These are phyloP conservation scores for Sebastolobus altivelis DNA, from an alignment of 2,797 vertebrate species.

Conservation along the genomic window DNA sequence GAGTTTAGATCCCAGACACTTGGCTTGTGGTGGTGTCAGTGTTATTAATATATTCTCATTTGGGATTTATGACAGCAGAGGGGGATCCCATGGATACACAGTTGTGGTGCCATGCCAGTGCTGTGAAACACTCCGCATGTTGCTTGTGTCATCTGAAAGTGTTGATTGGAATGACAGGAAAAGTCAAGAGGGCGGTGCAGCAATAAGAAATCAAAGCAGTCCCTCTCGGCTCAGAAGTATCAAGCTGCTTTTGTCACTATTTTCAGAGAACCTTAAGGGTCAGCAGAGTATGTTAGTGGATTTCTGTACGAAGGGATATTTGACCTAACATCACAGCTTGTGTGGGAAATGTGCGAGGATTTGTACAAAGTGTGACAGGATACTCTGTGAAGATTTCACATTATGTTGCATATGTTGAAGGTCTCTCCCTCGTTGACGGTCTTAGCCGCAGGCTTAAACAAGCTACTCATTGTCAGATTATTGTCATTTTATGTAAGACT, in stretches of 20 bases:
- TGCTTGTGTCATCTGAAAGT: conserved; percentile 44
- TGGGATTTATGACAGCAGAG: conserved; percentile 53
- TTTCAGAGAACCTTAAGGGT: conserved; percentile 60
- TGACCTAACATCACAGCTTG: conserved; percentile 57
- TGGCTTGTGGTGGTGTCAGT: conserved; percentile 65
- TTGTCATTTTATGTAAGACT: conserved; percentile 17
- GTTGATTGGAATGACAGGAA: conserved; percentile 62
- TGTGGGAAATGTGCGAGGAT: conserved; percentile 49
- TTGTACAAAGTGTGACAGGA: conserved; percentile 55
- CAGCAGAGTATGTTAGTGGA: conserved; percentile 48
- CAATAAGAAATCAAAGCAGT: conserved; percentile 44
- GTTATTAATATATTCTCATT: conserved; percentile 76
- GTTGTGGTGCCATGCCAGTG: conserved; percentile 41
- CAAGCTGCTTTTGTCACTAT: conserved; percentile 53
- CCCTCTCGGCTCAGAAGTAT: conserved; percentile 38
- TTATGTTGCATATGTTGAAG: conserved; percentile 58
- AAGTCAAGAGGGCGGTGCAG: conserved; percentile 41
- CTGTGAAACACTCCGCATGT: conserved; percentile 48
- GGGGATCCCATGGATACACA: conserved; percentile 57
- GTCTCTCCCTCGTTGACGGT: conserved; percentile 36
- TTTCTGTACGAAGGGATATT: conserved; percentile 39
- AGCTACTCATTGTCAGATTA: conserved; percentile 22
- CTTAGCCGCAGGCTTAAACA: conserved; percentile 34
- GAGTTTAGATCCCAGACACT: conserved; percentile 71
- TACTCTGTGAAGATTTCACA: conserved; percentile 41